Conservation (phyloP, 2,888 invertebrate species). For the Tuberolachnus salignus region DNA sequence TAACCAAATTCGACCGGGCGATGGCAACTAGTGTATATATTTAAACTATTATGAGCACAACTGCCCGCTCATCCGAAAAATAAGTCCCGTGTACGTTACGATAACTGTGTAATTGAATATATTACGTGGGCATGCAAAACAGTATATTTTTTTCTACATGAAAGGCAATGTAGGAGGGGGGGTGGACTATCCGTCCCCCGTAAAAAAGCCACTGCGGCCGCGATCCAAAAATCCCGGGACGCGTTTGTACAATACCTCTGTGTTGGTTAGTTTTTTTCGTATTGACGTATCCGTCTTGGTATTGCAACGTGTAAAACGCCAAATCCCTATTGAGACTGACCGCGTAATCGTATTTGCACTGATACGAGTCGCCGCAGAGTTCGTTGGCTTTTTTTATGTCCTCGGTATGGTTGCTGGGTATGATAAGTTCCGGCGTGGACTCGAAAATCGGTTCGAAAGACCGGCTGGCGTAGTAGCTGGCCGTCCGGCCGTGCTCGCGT, state of each 20-base stretch:
- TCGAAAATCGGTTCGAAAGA: constrained; percentile 78
- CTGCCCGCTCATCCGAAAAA: too few relatives aligned
- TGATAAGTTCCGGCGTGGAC: constrained; percentile 72
- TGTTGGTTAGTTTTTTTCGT: constrained; percentile 63
- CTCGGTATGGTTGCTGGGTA: constrained; percentile 71
- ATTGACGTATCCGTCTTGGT: constrained; percentile 70
- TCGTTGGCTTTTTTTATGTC: constrained; percentile 72
- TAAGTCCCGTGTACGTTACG: too few relatives aligned
- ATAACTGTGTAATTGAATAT: too few relatives aligned
- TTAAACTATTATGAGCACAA: too few relatives aligned
- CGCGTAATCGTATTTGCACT: constrained; percentile 87
- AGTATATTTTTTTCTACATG: too few relatives aligned
- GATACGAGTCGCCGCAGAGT: constrained; percentile 80
- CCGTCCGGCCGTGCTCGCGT: constrained; percentile 79
- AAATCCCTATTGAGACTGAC: constrained; percentile 83
- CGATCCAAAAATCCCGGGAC: too few relatives aligned
- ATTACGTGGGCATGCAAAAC: too few relatives aligned
- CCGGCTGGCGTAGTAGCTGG: constrained; percentile 80
- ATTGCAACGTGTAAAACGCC: constrained; percentile 85
- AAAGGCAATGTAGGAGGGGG: too few relatives aligned
- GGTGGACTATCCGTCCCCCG: too few relatives aligned
- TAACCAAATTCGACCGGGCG: too few relatives aligned
- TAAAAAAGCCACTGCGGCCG: too few relatives aligned
- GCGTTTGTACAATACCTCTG: constrained; percentile 61
- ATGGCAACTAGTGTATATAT: too few relatives aligned